phyloP scores from a whole-genome alignment of 2,888 invertebrate genomes.

The Aelia acuminata region DNA sequence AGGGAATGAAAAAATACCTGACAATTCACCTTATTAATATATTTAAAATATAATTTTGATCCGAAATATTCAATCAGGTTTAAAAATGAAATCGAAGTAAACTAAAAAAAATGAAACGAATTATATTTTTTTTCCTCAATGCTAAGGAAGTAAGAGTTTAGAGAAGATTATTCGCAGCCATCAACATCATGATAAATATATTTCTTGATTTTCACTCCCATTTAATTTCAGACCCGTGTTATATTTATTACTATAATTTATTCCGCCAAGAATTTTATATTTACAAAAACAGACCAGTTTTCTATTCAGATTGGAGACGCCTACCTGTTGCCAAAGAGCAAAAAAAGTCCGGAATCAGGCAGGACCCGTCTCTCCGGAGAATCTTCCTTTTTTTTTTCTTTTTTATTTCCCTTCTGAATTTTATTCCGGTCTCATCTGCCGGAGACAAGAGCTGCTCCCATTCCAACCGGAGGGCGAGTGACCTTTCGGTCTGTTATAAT shows the following conservation, averaged over 20 bases:
- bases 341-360: constrained; percentile 41
- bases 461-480: constrained; percentile 49
- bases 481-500: constrained; percentile 56
- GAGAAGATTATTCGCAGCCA: neutral
- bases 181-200: neutral
- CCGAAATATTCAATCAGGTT: too few relatives aligned
- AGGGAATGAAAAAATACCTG: too few relatives aligned
- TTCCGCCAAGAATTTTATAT: neutral
- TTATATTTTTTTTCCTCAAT: neutral
- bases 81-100: too few relatives aligned
- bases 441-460: constrained; percentile 43
- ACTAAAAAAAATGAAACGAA: too few relatives aligned
- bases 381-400: constrained; percentile 21
- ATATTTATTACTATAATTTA: neutral
- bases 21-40: too few relatives aligned
- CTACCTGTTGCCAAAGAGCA: constrained; percentile 18
- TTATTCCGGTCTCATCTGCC: constrained; percentile 50
- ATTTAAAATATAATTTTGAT: too few relatives aligned
- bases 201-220: neutral
- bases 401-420: neutral
- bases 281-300: neutral
- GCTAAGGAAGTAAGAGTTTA: neutral
- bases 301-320: constrained; percentile 39
- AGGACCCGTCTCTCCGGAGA: neutral
- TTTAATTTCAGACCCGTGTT: neutral